phyloP scores from a whole-genome alignment of 2,888 invertebrate genomes.

The Sinohyriopsis cumingii region DNA sequence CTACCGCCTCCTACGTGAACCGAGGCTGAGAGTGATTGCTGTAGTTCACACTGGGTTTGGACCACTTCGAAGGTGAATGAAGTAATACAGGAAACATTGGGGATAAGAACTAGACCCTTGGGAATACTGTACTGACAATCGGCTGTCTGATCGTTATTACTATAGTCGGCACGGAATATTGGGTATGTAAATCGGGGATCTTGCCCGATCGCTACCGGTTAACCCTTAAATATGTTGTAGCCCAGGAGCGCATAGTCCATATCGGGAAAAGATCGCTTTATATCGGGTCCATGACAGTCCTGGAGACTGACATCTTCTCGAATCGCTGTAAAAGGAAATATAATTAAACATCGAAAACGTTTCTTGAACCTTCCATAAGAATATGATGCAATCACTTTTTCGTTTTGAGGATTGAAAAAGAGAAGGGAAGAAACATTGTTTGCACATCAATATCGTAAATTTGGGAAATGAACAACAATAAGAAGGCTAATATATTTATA shows the following conservation, averaged over 20 bases:
- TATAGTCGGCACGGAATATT: constrained; percentile 25
- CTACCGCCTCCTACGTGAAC: constrained; percentile 5
- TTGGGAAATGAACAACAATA: no score
- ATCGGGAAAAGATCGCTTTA: constrained; percentile 26
- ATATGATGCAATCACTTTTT: no score
- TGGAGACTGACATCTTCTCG: constrained; percentile 18
- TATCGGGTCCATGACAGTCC: constrained; percentile 15
- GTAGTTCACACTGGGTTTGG: constrained; percentile 11
- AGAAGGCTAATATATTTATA: no score
- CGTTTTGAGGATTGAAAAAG: no score
- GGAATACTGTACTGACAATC: constrained; percentile 12
- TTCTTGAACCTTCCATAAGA: no score
- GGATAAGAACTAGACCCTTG: constrained; percentile 15
- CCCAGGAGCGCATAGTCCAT: constrained; percentile 28
- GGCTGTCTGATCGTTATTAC: not conserved
- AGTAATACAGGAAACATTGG: constrained; percentile 20
- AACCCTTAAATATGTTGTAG: constrained; percentile 24
- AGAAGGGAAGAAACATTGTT: no score
- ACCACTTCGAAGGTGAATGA: constrained; percentile 12
- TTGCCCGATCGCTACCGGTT: constrained; percentile 22
- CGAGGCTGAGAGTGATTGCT: constrained; percentile 7
- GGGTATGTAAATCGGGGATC: constrained; percentile 34
- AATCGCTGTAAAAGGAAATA: constrained; percentile 8
- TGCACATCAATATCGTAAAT: no score
- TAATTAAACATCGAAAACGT: not conserved